Evolutionary conservation across 2,888 invertebrate genomes (phyloP), one percentile per base, ranked within the genome.

Genomic region (Drosophila paucipuncta): DNA sequence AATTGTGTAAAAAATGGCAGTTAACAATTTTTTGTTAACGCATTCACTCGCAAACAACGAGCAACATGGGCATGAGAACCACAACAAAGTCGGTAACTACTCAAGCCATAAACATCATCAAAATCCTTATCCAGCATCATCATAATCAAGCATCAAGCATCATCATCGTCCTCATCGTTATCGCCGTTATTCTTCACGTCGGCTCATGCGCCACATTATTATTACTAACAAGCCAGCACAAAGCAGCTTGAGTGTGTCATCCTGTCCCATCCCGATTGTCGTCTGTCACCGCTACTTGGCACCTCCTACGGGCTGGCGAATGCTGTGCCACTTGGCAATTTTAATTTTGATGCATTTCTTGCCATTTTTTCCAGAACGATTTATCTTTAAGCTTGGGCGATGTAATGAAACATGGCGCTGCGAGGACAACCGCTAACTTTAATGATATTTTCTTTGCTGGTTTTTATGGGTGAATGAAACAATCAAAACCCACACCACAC

Each of bases 331-430:
- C 80, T 78, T 77, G 76, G 84, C 74, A 83, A 85, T 89, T 87
- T 89, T 83, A 80, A 87, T 85, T 87, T 85, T 87, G 80, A 85
- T 88, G 87, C 89, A 85, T 89, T 88, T 88, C 89, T 89, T 88
- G 83, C 83, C 73, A 83, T 78, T 82, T 83, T 80, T 81, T 81
- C 47, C 64, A 41, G 33, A 77, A 72, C 80, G 65, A 82, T 87
- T 87, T 89, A 79, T 87, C 80, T 81, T 81, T 62, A 49, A 59
- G 70, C 63, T 25, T 37, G 72, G 62, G 69, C 76, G 67, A 57
- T 78, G 80, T 82, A 82, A 83, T 78, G 76, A 83, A 80, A 76
- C 57, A 73, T 77, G 66, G 71, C 47, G 53, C 54, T 57, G 60
- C 73, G 65, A 60, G 71, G 79, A 69, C 70, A 72, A 76, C 72